A percentile compares a stretch with the other conserved stretches of the same genome.
Evolutionary conservation across 2,888 invertebrate species (phyloP).

Genomic region (Caenorhabditis sulstoni): DNA sequence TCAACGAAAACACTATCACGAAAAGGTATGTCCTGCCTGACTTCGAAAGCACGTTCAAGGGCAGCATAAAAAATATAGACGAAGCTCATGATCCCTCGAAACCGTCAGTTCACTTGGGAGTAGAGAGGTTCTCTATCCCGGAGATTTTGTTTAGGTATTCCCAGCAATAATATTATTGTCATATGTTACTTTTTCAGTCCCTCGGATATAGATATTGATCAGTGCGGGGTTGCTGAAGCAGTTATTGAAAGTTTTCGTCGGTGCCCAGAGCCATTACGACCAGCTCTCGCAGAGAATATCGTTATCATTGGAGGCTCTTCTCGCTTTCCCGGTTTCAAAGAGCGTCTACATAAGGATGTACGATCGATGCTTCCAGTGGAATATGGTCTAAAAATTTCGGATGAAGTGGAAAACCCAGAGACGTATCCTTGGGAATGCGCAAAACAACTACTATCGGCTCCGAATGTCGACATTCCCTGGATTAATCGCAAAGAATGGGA

Average conservation of each 20-base stretch:
- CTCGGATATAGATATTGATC: slow-evolving; percentile 92
- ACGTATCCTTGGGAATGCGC: slow-evolving; percentile 72
- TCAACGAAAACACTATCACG: slow-evolving; percentile 80
- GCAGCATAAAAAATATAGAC: slow-evolving; percentile 54
- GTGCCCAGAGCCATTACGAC: slow-evolving; percentile 84
- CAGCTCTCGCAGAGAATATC: slow-evolving; percentile 87
- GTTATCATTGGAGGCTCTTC: slow-evolving; percentile 89
- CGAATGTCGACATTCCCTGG: slow-evolving; percentile 47
- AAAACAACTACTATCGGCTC: slow-evolving; percentile 15
- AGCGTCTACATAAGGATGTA: slow-evolving; percentile 84
- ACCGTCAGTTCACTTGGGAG: slow-evolving; percentile 87
- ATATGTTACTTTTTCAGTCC: slow-evolving; percentile 84
- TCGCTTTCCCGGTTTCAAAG: slow-evolving; percentile 90
- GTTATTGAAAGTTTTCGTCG: slow-evolving; percentile 66
- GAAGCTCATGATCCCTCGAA: slow-evolving; percentile 82
- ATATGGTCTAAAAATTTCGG: slow-evolving; percentile 34
- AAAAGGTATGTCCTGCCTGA: slow-evolving; percentile 94
- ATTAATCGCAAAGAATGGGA: slow-evolving; percentile 69
- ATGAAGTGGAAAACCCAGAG: slow-evolving; percentile 61
- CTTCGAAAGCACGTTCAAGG: slow-evolving; percentile 85
- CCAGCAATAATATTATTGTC: too few relatives aligned
- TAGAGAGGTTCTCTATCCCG: slow-evolving; percentile 94
- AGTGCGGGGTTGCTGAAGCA: slow-evolving; percentile 87
- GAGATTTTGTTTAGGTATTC: slow-evolving; percentile 88
- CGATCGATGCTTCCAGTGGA: slow-evolving; percentile 55